Percentiles rank a stretch among this genome's conserved stretches.
Conservation (phyloP, 2,113 vertebrate genomes). For the Neodon shergylaensis region DNA sequence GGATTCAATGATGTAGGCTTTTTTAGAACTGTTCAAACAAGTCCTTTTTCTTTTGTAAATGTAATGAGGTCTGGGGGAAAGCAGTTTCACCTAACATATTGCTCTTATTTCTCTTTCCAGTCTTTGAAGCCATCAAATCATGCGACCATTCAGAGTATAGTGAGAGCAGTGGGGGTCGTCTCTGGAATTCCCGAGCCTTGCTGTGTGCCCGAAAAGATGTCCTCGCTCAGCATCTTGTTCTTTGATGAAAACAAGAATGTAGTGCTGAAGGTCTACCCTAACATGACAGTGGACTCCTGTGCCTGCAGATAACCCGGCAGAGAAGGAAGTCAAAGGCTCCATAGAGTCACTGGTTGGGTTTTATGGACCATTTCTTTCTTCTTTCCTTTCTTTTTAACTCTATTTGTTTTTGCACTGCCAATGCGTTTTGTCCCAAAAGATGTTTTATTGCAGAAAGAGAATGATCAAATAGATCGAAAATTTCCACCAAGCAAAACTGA, state of each 20-base stretch:
- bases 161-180: slow-evolving; percentile 94
- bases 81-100: neutral
- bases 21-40: neutral
- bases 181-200: slow-evolving; percentile 96
- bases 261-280: slow-evolving; percentile 97
- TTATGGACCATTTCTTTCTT: slow-evolving; percentile 69
- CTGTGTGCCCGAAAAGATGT: slow-evolving; percentile 98
- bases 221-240: slow-evolving; percentile 97
- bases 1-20: neutral
- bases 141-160: slow-evolving; percentile 98
- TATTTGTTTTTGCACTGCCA: slow-evolving; percentile 80
- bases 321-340: neutral
- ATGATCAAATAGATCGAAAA: neutral
- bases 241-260: slow-evolving; percentile 97
- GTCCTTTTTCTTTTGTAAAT: neutral
- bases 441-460: slow-evolving; percentile 6
- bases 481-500: slow-evolving; percentile 14
- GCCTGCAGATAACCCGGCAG: slow-evolving; percentile 91
- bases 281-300: slow-evolving; percentile 98
- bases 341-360: slow-evolving; percentile 46
- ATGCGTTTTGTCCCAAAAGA: slow-evolving; percentile 74
- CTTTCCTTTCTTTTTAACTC: slow-evolving; percentile 75
- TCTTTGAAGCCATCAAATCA: slow-evolving; percentile 97
- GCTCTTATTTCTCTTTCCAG: slow-evolving; percentile 81
- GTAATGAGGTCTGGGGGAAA: neutral